These are phyloP conservation scores for Nanorana parkeri DNA, from an alignment of 2,113 vertebrate genomes.

Conservation along the genomic window DNA sequence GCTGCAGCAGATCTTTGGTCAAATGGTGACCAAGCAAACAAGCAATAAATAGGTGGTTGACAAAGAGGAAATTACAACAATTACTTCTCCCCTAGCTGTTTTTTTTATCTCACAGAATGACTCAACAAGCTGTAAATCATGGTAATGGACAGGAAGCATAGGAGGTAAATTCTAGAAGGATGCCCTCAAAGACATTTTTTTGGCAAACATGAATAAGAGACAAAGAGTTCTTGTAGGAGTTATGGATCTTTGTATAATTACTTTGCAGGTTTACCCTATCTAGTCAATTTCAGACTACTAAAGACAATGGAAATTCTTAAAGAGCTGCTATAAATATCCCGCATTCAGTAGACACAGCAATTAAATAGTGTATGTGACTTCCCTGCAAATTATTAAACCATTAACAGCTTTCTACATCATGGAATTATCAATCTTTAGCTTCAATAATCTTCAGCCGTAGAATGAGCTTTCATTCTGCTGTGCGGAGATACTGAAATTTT, in stretches of 20 bases:
- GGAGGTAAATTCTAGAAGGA: constrained; percentile 33
- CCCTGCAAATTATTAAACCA: constrained; percentile 27
- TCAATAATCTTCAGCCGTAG: neutral
- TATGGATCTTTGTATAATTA: constrained; percentile 46
- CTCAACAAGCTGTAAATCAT: constrained; percentile 8
- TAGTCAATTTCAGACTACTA: constrained; percentile 34
- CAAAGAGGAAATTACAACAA: too few species aligned
- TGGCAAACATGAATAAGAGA: constrained; percentile 26
- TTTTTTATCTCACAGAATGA: neutral
- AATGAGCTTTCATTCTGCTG: neutral
- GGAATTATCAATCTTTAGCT: constrained; percentile 13
- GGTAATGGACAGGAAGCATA: neutral
- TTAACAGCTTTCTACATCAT: constrained; percentile 14
- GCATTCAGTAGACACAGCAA: constrained; percentile 25
- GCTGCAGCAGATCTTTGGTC: too few species aligned
- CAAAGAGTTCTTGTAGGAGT: constrained; percentile 41
- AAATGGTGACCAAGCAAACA: too few species aligned
- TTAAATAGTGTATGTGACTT: constrained; percentile 25
- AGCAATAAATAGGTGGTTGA: too few species aligned
- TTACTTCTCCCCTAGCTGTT: too few species aligned
- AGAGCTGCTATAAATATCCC: constrained; percentile 41
- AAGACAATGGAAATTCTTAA: constrained; percentile 24
- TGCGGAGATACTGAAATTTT: neutral
- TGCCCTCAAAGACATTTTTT: constrained; percentile 10
- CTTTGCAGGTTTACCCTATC: constrained; percentile 35